Conservation (phyloP, 2,797 vertebrate species). For the Cynodonichthys magdalenae region DNA sequence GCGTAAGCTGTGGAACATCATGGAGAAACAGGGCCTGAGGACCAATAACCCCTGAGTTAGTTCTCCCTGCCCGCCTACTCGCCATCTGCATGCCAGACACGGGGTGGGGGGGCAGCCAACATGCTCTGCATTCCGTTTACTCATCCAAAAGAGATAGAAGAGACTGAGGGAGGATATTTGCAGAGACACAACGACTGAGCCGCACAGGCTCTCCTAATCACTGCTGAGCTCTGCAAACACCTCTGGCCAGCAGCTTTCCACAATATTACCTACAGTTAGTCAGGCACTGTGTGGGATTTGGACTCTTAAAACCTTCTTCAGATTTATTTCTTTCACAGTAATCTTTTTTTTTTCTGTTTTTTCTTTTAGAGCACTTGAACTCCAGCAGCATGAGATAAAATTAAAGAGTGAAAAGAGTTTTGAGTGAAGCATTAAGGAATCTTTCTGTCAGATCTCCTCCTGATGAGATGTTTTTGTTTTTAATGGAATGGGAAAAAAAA, state of each 20-base stretch:
- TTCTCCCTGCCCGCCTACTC: slow-evolving; percentile 19
- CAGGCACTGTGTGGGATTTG: slow-evolving; percentile 36
- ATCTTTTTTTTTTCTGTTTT: slow-evolving; percentile 27
- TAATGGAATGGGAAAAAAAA: slow-evolving; percentile 27
- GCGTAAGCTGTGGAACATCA: slow-evolving; percentile 99
- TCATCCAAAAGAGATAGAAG: slow-evolving; percentile 39
- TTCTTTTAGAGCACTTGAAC: slow-evolving; percentile 72
- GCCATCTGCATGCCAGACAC: slow-evolving; percentile 51
- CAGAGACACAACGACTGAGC: slow-evolving; percentile 42
- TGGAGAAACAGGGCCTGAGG: slow-evolving; percentile 98
- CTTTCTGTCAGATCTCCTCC: slow-evolving; percentile 22
- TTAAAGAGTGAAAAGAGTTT: slow-evolving; percentile 14
- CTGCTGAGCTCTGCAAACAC: slow-evolving; percentile 60
- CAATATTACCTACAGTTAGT: slow-evolving; percentile 49
- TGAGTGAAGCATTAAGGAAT: slow-evolving; percentile 3
- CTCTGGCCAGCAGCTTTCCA: slow-evolving; percentile 56
- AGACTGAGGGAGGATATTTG: slow-evolving; percentile 57
- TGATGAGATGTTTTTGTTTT: slow-evolving; percentile 10
- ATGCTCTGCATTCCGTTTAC: slow-evolving; percentile 14
- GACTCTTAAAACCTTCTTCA: slow-evolving; percentile 40
- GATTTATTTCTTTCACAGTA: slow-evolving; percentile 37
- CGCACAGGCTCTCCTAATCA: slow-evolving; percentile 41
- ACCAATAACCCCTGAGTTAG: slow-evolving; percentile 79
- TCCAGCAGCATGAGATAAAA: slow-evolving; percentile 52
- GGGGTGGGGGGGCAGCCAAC: slow-evolving; percentile 7